Evolutionary conservation across 2,797 vertebrate genomes (phyloP).

Genomic region (Rhinichthys osculus): DNA sequence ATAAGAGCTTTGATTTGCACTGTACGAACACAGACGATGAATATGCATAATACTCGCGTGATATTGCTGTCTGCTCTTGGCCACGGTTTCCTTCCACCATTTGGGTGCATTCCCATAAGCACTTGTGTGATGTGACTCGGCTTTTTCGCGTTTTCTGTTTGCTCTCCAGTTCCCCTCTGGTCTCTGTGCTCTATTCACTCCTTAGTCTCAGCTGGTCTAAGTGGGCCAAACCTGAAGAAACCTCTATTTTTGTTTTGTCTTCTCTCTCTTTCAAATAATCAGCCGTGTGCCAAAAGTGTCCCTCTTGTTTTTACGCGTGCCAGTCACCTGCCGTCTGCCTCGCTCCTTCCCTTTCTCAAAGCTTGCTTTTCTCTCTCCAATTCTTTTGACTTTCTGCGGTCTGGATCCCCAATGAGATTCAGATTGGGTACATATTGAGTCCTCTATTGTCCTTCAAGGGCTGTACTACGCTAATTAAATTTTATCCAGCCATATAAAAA

Average conservation of each 20-base stretch:
- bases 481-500: conserved; percentile 82
- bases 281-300: conserved; percentile 82
- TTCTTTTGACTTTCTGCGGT: conserved; percentile 83
- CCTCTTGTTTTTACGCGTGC: conserved; percentile 83
- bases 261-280: conserved; percentile 75
- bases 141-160: conserved; percentile 64
- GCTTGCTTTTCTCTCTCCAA: conserved; percentile 72
- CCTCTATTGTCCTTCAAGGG: conserved; percentile 83
- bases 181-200: conserved; percentile 64
- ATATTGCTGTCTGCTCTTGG: conserved; percentile 47
- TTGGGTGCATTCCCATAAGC: conserved; percentile 82
- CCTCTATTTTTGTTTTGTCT: conserved; percentile 74
- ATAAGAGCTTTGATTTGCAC: conserved; percentile 48
- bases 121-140: conserved; percentile 60
- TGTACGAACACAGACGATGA: conserved; percentile 57
- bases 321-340: conserved; percentile 81
- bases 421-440: conserved; percentile 85
- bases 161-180: conserved; percentile 61
- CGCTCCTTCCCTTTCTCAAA: conserved; percentile 70
- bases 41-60: conserved; percentile 59
- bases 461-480: conserved; percentile 89
- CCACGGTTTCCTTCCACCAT: conserved; percentile 69
- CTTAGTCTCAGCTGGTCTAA: conserved; percentile 73
- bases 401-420: conserved; percentile 80
- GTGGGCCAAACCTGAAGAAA: conserved; percentile 79